Conservation (phyloP, 2,888 invertebrate species). For the Phania funesta region DNA sequence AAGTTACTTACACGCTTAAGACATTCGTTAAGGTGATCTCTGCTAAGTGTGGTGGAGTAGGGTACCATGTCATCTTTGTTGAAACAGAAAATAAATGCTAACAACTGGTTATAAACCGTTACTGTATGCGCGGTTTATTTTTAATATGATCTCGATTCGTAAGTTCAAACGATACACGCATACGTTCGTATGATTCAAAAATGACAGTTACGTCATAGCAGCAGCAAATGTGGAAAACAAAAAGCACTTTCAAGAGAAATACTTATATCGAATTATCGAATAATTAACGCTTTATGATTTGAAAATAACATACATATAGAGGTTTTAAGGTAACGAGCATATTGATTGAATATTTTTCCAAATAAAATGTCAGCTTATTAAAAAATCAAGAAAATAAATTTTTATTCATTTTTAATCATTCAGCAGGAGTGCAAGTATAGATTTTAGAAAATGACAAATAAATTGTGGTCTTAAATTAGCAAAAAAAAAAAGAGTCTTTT, state of each 20-base stretch:
- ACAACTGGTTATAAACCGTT: too few relatives aligned
- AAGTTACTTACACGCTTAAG: not conserved
- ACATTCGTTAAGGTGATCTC: not conserved
- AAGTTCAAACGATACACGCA: not conserved
- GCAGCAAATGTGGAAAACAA: not conserved
- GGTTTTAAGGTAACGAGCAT: slow-evolving; percentile 47
- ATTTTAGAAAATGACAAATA: too few relatives aligned
- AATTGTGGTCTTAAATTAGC: too few relatives aligned
- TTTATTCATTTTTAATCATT: too few relatives aligned
- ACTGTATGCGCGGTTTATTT: too few relatives aligned
- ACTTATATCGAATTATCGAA: slow-evolving; percentile 19
- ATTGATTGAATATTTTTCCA: not conserved
- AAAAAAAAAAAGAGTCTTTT: too few relatives aligned
- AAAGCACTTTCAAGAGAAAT: not conserved
- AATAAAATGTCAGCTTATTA: too few relatives aligned
- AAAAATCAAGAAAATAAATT: too few relatives aligned
- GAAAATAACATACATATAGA: slow-evolving; percentile 39
- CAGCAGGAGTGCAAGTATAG: too few relatives aligned
- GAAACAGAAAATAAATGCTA: not conserved
- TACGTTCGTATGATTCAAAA: not conserved
- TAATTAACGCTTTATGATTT: slow-evolving; percentile 34
- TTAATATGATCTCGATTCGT: not conserved
- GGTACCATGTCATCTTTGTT: not conserved
- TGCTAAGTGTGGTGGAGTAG: not conserved
- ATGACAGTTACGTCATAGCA: slow-evolving; percentile 34